Evolutionary conservation across 2,888 invertebrate species (phyloP).

Genomic region (Hesperia comma): DNA sequence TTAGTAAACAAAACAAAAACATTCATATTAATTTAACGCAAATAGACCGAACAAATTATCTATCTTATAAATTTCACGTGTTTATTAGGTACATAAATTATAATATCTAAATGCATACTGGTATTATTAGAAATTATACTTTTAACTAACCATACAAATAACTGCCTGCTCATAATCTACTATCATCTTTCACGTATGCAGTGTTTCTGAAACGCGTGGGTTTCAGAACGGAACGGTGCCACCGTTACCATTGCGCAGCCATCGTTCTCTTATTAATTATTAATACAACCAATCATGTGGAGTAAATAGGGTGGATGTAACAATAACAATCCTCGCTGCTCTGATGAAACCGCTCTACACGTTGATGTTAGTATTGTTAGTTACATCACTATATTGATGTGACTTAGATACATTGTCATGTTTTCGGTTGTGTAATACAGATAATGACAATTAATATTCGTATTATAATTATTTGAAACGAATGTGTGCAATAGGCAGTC

Average conservation of each 20-base stretch:
- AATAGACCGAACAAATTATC: too few species aligned
- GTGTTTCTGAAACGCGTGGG: slow-evolving; percentile 30
- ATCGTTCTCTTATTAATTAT: slow-evolving; percentile 22
- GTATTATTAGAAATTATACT: too few species aligned
- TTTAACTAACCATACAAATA: too few species aligned
- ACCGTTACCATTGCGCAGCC: slow-evolving; percentile 37
- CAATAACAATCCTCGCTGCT: neutral
- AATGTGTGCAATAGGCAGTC: too few species aligned
- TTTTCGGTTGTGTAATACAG: neutral
- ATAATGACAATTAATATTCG: neutral
- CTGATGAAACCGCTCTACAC: neutral
- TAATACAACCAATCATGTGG: slow-evolving; percentile 28
- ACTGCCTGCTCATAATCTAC: too few species aligned
- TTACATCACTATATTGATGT: neutral
- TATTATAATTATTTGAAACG: neutral
- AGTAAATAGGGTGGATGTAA: slow-evolving; percentile 26
- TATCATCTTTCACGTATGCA: neutral
- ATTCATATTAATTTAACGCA: too few species aligned
- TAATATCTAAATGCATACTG: too few species aligned
- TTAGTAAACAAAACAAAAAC: too few species aligned
- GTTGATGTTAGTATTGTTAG: neutral
- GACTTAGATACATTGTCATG: neutral
- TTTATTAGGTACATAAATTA: too few species aligned
- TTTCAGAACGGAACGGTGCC: slow-evolving; percentile 46
- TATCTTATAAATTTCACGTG: too few species aligned